Conservation (phyloP, 2,888 invertebrate species). For the Acleris literana region DNA sequence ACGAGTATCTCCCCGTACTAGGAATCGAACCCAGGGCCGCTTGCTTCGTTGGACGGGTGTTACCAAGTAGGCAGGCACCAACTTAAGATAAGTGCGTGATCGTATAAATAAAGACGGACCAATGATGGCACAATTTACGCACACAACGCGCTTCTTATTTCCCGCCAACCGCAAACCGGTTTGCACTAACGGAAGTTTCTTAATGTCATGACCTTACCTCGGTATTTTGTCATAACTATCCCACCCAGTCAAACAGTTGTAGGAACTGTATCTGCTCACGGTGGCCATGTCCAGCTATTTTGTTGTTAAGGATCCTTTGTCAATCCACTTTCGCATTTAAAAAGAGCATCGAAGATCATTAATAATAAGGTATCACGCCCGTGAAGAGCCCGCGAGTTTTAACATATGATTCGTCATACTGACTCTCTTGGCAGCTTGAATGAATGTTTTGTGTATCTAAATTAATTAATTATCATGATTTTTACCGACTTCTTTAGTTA, state of each 20-base stretch:
- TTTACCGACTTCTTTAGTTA: too few species aligned
- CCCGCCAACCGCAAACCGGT: too few species aligned
- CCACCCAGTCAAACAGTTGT: conserved; percentile 95
- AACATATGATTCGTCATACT: not conserved
- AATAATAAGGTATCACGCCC: not conserved
- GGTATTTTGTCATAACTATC: conserved; percentile 96
- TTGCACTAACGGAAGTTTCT: not conserved
- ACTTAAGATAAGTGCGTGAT: too few species aligned
- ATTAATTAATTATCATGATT: not conserved
- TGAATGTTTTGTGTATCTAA: not conserved
- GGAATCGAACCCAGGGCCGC: too few species aligned
- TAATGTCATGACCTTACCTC: conserved; percentile 83
- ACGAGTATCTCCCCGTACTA: too few species aligned
- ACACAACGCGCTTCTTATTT: too few species aligned
- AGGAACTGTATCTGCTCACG: conserved; percentile 91
- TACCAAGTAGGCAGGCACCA: too few species aligned
- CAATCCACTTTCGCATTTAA: conserved; percentile 3
- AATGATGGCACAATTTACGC: not conserved
- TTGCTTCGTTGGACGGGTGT: too few species aligned
- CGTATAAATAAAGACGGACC: not conserved
- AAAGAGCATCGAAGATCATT: not conserved
- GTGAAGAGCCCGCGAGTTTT: conserved; percentile 3
- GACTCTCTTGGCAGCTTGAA: not conserved
- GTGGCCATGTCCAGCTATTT: conserved; percentile 82
- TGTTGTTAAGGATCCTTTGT: not conserved